Base-by-base conservation (phyloP, 1,140 invertebrate genomes). In the Planococcus citri region DNA sequence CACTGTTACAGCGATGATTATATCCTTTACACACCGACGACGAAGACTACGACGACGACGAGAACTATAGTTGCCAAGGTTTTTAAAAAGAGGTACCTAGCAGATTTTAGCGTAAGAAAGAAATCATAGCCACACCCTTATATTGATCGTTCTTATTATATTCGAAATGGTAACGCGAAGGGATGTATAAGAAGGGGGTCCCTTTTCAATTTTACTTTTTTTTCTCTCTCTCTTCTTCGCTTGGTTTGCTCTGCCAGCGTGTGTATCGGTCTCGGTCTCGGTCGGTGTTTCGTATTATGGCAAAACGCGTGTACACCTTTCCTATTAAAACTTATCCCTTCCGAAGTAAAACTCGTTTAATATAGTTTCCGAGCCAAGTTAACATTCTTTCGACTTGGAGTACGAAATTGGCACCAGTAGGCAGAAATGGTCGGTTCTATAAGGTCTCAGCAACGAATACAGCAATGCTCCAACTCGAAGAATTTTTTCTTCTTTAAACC, bases 141-240 rank as follows among this genome's bases (percentile, higher is more conserved):
- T 64, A 64, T 64, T 25, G 60, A 64, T 64, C 60, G 60, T 64
- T 64, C 25, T 64, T 24, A 27, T 64, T 64, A 64, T 27, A 64
- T 64, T 27, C 25, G 60, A 64, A 64, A 64, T 25, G 17, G 25
- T 10, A 17, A 27, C 25, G 25, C 60, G 60, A 64, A 17, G 60
- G 60, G 21, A 64, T 64, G 60, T 22, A 17, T 4, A 10, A 24
- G 60, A 25, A 64, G 60, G 60, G 60, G 17, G 60, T 27, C 25
- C 60, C 60, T 27, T 64, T 64, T 25, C 60, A 64, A 64, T 64
- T 25, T 25, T 64, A 6, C 57, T 60, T 60, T 20, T 60, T n/a
- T 60, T 22, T 17, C n/a, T n/a, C n/a, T n/a, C n/a, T n/a, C n/a
- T n/a, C n/a, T 60, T 60, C n/a, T 60, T 60, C 57, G 57, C 57